A percentile compares a stretch with the other conserved stretches of the same genome.
Conservation (phyloP, 2,797 vertebrate species). For the Gephyroberyx darwinii region DNA sequence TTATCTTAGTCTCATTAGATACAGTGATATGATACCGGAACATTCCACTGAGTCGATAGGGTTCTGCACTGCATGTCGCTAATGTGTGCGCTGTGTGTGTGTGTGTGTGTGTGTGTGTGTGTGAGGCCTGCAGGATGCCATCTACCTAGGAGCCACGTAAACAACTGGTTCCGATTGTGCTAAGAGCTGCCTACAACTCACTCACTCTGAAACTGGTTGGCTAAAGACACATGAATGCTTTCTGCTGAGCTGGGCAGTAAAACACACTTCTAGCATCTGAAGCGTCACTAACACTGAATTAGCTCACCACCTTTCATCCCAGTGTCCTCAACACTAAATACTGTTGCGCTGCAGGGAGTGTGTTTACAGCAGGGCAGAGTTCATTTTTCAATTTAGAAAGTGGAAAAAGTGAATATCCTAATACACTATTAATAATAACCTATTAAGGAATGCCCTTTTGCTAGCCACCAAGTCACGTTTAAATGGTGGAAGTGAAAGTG, state of each 20-base stretch:
- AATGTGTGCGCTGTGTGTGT: slow-evolving; percentile 40
- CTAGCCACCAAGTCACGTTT: slow-evolving; percentile 41
- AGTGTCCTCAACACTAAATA: slow-evolving; percentile 10
- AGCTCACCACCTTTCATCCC: slow-evolving; percentile 12
- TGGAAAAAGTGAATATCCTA: background rate
- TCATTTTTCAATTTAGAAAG: background rate
- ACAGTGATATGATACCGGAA: slow-evolving; percentile 66
- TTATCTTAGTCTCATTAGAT: slow-evolving; percentile 68
- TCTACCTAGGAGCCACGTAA: slow-evolving; percentile 56
- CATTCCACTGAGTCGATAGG: slow-evolving; percentile 57
- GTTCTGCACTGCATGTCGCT: slow-evolving; percentile 54
- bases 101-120: background rate
- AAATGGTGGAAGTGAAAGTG: slow-evolving; percentile 13
- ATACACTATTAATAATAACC: background rate
- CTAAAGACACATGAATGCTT: slow-evolving; percentile 39
- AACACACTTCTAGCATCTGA: slow-evolving; percentile 5
- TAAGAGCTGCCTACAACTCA: slow-evolving; percentile 43
- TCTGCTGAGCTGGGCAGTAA: slow-evolving; percentile 46
- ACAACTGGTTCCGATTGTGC: slow-evolving; percentile 61
- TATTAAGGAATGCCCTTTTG: background rate
- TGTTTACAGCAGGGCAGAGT: background rate
- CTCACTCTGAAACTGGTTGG: slow-evolving; percentile 25
- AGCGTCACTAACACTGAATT: slow-evolving; percentile 39
- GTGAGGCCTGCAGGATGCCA: slow-evolving; percentile 35
- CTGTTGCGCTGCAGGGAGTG: slow-evolving; percentile 6